Conservation (phyloP, 1,140 invertebrate species). For the Zaprionus ghesquierei region DNA sequence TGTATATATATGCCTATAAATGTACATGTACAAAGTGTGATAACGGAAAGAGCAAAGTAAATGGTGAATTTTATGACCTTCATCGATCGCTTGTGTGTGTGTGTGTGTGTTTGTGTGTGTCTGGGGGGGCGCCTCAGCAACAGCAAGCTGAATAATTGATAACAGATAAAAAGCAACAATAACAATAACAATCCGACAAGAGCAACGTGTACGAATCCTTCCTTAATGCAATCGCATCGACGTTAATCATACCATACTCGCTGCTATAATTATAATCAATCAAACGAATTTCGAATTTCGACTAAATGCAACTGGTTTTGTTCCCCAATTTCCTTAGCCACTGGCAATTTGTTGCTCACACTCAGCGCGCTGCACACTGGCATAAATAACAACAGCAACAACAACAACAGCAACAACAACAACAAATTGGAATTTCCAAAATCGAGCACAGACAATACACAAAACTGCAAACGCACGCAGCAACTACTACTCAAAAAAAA, state of each 20-base stretch:
- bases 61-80: slow-evolving; percentile 27
- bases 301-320: slow-evolving; percentile 42
- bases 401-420: neutral
- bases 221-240: slow-evolving; percentile 10
- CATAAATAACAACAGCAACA: slow-evolving; percentile 11
- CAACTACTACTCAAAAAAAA: neutral
- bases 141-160: slow-evolving; percentile 34
- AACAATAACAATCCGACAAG: neutral
- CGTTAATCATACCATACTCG: neutral
- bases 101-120: no score
- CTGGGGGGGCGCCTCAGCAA: neutral
- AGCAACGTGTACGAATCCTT: slow-evolving; percentile 6
- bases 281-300: slow-evolving; percentile 25
- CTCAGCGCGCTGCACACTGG: slow-evolving; percentile 7
- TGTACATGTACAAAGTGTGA: neutral
- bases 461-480: slow-evolving; percentile 22
- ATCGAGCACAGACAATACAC: slow-evolving; percentile 17
- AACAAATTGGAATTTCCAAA: slow-evolving; percentile 12
- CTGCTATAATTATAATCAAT: slow-evolving; percentile 44
- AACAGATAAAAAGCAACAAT: slow-evolving; percentile 5
- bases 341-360: slow-evolving; percentile 36
- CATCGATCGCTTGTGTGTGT: slow-evolving; percentile 34
- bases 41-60: slow-evolving; percentile 20
- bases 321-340: slow-evolving; percentile 39
- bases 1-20: slow-evolving; percentile 1